Conservation (phyloP, 2,113 vertebrate genomes). For the Pomatostomus ruficeps region DNA sequence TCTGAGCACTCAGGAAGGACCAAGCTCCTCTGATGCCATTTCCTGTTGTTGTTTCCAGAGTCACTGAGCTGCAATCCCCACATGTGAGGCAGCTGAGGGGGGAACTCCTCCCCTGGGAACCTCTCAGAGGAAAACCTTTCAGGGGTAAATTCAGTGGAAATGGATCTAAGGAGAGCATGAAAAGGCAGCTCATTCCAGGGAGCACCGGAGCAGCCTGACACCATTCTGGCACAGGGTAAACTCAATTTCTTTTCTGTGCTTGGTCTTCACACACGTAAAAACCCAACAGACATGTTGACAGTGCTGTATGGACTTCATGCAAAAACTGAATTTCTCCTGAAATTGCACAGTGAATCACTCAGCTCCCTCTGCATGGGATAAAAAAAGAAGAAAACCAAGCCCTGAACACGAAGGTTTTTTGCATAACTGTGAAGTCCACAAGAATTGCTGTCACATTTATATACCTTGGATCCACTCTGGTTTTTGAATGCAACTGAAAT, state of each 20-base stretch:
- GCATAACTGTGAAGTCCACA: not conserved
- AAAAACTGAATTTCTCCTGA: not conserved
- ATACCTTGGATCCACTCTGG: not conserved
- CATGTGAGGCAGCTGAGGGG: not conserved
- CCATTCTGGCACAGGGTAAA: not conserved
- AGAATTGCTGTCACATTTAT: not conserved
- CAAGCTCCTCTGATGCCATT: slow-evolving; percentile 23
- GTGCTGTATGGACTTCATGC: not conserved
- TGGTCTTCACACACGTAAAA: not conserved
- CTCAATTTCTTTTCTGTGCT: not conserved
- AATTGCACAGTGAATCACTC: not conserved
- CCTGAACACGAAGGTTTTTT: not conserved
- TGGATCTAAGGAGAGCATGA: not conserved
- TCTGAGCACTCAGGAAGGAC: not conserved
- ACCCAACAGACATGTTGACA: not conserved
- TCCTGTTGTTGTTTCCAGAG: slow-evolving; percentile 18
- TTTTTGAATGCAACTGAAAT: not conserved
- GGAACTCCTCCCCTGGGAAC: no score
- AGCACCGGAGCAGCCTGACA: not conserved
- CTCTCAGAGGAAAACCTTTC: not conserved
- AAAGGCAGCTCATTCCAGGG: not conserved
- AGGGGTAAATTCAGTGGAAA: not conserved
- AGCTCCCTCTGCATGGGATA: not conserved
- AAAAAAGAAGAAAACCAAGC: not conserved
- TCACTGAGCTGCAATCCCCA: slow-evolving; percentile 24